A percentile compares a stretch with the other conserved stretches of the same genome.
Evolutionary conservation across 2,113 vertebrate species (phyloP).

Genomic region (Platichthys stellatus): DNA sequence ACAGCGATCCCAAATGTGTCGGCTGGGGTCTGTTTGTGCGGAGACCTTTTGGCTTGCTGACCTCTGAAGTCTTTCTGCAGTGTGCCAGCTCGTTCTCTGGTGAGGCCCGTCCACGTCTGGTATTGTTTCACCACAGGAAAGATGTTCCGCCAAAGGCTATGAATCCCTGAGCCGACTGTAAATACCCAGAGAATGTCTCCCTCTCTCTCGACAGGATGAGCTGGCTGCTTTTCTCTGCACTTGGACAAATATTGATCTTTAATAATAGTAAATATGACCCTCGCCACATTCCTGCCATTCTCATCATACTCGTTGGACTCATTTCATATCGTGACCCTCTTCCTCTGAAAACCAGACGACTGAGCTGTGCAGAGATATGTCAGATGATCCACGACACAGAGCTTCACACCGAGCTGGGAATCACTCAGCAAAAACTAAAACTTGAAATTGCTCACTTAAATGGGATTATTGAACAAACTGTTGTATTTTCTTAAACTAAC

Average conservation of each 20-base stretch:
- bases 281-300: constrained; percentile 41
- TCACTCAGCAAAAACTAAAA: background rate
- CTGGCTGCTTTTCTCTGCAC: constrained; percentile 9
- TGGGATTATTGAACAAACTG: too few species aligned
- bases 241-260: constrained; percentile 70
- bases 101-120: constrained; percentile 28
- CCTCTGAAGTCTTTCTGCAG: constrained; percentile 32
- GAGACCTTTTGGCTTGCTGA: constrained; percentile 41
- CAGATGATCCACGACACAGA: constrained; percentile 25
- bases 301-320: constrained; percentile 8
- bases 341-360: constrained; percentile 23
- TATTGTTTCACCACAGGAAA: constrained; percentile 56
- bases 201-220: constrained; percentile 3
- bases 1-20: constrained; percentile 49
- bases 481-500: too few species aligned
- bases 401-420: constrained; percentile 9
- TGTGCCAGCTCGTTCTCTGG: constrained; percentile 43
- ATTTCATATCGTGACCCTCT: constrained; percentile 1
- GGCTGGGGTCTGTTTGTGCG: constrained; percentile 48
- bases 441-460: too few species aligned
- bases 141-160: constrained; percentile 56
- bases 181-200: constrained; percentile 46
- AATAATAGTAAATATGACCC: constrained; percentile 54
- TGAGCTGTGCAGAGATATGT: background rate
- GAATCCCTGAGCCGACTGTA: constrained; percentile 44